A percentile compares a stretch with the other conserved stretches of the same genome.
Conservation (phyloP, 1,140 invertebrate species). For the Lordiphosa stackelbergi region DNA sequence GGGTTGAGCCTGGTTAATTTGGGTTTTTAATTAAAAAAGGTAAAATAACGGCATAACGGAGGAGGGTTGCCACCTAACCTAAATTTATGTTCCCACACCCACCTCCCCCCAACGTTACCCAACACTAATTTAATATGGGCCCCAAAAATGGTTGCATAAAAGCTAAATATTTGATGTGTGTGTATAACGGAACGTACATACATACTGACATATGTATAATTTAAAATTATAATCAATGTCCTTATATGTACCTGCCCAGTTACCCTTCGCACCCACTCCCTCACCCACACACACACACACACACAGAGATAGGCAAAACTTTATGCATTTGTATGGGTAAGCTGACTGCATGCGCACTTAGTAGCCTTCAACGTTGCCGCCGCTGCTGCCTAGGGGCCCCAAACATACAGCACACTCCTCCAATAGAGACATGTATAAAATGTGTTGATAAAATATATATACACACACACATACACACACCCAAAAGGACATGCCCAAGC, state of each 20-base stretch:
- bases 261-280: slow-evolving; percentile 2
- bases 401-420: slow-evolving; percentile 20
- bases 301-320: slow-evolving; percentile 48
- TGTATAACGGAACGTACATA: slow-evolving; percentile 4
- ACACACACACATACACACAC: slow-evolving; percentile 22
- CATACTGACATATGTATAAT: slow-evolving; percentile 49
- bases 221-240: slow-evolving; percentile 74
- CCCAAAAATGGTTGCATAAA: slow-evolving; percentile 52
- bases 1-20: slow-evolving; percentile 21
- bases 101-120: slow-evolving; percentile 31
- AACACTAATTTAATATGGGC: slow-evolving; percentile 60
- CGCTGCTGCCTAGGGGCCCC: slow-evolving; percentile 23
- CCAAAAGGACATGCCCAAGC: slow-evolving; percentile 65
- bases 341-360: slow-evolving; percentile 69
- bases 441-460: slow-evolving; percentile 48
- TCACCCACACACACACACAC: slow-evolving; percentile 21
- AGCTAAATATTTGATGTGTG: slow-evolving; percentile 61
- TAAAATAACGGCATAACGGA: background rate
- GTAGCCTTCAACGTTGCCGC: slow-evolving; percentile 66
- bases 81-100: slow-evolving; percentile 7
- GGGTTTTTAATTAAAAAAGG: slow-evolving; percentile 31
- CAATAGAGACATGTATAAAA: slow-evolving; percentile 53
- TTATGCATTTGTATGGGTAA: slow-evolving; percentile 56
- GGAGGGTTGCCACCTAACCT: slow-evolving; percentile 21
- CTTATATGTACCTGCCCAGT: slow-evolving; percentile 47